These are phyloP conservation scores for Agapostemon virescens DNA, from an alignment of 2,888 invertebrate genomes.

Conservation along the genomic window DNA sequence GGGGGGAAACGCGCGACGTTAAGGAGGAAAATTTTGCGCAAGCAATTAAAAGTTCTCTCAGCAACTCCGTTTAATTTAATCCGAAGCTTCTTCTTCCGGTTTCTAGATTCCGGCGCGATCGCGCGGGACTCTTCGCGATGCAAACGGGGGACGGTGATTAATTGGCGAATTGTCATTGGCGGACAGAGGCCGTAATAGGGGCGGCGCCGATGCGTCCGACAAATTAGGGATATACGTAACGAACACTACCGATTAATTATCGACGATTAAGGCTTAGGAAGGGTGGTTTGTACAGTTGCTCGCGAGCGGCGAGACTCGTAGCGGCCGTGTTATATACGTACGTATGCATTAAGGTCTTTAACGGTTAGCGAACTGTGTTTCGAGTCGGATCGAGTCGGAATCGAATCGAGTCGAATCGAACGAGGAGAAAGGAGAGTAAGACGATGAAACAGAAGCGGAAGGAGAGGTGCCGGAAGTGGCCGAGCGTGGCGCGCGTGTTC, in stretches of 20 bases:
- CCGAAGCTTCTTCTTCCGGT: too few relatives aligned
- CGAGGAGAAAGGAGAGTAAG: neutral
- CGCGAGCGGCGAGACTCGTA: constrained; percentile 56
- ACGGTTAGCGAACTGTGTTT: constrained; percentile 56
- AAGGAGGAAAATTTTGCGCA: too few relatives aligned
- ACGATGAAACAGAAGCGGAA: neutral
- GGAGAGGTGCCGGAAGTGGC: neutral
- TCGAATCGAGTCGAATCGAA: neutral
- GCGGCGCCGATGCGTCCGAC: constrained; percentile 77
- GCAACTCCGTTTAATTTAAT: too few relatives aligned
- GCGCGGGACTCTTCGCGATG: neutral
- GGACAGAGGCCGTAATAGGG: constrained; percentile 66
- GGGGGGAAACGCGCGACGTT: neutral
- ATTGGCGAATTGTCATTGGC: neutral
- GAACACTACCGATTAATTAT: constrained; percentile 58
- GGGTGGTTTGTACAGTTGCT: constrained; percentile 71
- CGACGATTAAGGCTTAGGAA: constrained; percentile 62
- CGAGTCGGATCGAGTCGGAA: constrained; percentile 7
- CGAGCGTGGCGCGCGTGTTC: constrained; percentile 13
- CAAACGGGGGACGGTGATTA: neutral
- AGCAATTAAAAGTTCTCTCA: too few relatives aligned
- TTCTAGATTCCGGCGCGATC: too few relatives aligned
- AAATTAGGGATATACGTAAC: constrained; percentile 74
- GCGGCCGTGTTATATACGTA: constrained; percentile 68
- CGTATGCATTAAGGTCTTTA: constrained; percentile 62